These are phyloP conservation scores for Hemicentrotus pulcherrimus DNA, from an alignment of 35 echinoderm and acorn worm species.

Conservation along the genomic window DNA sequence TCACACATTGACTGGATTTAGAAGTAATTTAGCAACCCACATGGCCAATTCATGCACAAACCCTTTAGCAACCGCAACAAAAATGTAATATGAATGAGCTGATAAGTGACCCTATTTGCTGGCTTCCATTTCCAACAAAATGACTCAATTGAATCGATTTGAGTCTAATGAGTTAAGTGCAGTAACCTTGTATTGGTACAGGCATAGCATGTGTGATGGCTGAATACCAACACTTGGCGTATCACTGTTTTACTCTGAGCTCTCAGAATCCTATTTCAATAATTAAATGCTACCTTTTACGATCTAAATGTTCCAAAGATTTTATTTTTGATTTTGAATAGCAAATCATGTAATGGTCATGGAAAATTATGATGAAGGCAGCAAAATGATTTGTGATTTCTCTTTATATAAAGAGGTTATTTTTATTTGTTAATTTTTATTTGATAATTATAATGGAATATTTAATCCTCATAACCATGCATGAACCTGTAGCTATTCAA, in stretches of 20 bases:
- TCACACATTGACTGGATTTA: not conserved
- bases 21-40: not conserved
- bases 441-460: no score
- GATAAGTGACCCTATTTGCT: not conserved
- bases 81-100: not conserved
- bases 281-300: not conserved
- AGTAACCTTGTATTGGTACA: not conserved
- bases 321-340: not conserved
- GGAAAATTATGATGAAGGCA: no score
- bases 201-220: not conserved
- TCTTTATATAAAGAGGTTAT: no score
- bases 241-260: not conserved
- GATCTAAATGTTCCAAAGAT: not conserved
- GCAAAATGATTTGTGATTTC: no score
- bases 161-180: not conserved
- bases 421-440: no score
- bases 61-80: not conserved
- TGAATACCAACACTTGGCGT: not conserved
- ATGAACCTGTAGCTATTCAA: no score
- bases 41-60: not conserved
- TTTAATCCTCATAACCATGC: no score
- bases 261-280: not conserved
- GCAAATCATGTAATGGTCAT: not conserved
- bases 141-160: not conserved
- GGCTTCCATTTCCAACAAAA: not conserved